Conservation (phyloP, 2,113 vertebrate species). For the Paedocypris sp. region DNA sequence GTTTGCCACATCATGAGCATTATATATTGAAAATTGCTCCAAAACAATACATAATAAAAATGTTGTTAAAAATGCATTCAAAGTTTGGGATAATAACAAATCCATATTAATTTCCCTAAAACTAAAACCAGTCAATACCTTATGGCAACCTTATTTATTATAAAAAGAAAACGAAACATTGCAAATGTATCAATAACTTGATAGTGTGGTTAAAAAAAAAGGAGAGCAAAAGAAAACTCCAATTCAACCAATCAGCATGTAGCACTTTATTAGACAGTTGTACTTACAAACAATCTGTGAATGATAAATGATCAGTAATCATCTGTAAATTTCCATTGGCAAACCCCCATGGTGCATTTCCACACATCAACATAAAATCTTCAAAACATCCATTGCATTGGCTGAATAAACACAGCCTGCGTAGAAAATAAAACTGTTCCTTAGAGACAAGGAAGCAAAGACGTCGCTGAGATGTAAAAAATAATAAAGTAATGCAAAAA, state of each 20-base stretch:
- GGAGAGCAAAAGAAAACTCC: not conserved
- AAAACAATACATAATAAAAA: no score
- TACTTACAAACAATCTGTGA: conserved; percentile 61
- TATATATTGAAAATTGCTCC: no score
- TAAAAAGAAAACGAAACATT: no score
- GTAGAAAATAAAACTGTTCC: not conserved
- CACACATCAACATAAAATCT: conserved; percentile 45
- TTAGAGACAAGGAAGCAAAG: not conserved
- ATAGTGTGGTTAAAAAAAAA: no score
- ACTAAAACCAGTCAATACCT: no score
- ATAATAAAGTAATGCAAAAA: not conserved
- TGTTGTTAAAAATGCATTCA: no score
- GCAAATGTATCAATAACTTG: no score
- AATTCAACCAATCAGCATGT: conserved; percentile 42
- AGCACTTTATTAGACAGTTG: conserved; percentile 69
- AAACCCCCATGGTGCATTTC: conserved; percentile 51
- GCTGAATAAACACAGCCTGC: conserved; percentile 5
- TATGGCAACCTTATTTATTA: no score
- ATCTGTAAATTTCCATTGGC: conserved; percentile 56
- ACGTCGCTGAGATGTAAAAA: no score
- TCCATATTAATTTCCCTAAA: no score
- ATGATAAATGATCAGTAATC: conserved; percentile 33
- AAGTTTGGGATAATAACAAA: no score
- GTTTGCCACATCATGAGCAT: no score
- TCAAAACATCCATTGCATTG: not conserved